Base-by-base conservation (phyloP, 2,888 invertebrate species). In the Leptogaster cylindrica region DNA sequence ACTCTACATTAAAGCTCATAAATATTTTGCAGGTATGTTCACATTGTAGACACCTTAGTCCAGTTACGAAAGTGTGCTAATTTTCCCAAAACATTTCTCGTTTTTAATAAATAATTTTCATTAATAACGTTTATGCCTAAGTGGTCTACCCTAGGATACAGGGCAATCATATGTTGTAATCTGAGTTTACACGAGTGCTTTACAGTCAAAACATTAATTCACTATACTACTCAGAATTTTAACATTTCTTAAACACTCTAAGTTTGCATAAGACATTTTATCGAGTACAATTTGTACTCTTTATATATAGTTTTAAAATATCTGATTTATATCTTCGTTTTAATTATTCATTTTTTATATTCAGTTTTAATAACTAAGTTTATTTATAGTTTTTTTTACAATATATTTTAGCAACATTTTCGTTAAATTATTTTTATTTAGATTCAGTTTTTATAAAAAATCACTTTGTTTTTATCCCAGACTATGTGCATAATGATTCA, bases 221-320 rank as follows among this genome's bases (percentile, higher is more conserved):
- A 46, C n/a, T n/a, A n/a, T 46, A 10, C 31, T 67, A 31, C 28
- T 63, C n/a, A 50, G 50, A 61, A 61, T 25, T 41, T 61, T 46
- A 66, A 66, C 41, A 51, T 39, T 20, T 12, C 55, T 66, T 55
- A 55, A 20, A 52, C 41, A 66, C 65, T 61, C 51, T 61, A 63
- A 48, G 48, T 44, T 67, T 68, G 66, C 68, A 68, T 68, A 68
- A 68, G 68, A 68, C 68, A 61, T 66, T 68, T 52, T 66, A 48
- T 39, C 50, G 46, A 58, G 44, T 41, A 20, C 23, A 36, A 36
- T 39, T 12, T 27, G 31, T 58, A 58, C 68, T 12, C 65, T 39
- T 65, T 12, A 36, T 65, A 52, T 64, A 50, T 48, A 51, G 50
- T 36, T 65, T 55, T 64, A 46, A 55, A 55, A 55, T 50, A 33